These are phyloP conservation scores for Puffinus mauretanicus DNA, from an alignment of 2,113 vertebrate genomes.

Conservation along the genomic window DNA sequence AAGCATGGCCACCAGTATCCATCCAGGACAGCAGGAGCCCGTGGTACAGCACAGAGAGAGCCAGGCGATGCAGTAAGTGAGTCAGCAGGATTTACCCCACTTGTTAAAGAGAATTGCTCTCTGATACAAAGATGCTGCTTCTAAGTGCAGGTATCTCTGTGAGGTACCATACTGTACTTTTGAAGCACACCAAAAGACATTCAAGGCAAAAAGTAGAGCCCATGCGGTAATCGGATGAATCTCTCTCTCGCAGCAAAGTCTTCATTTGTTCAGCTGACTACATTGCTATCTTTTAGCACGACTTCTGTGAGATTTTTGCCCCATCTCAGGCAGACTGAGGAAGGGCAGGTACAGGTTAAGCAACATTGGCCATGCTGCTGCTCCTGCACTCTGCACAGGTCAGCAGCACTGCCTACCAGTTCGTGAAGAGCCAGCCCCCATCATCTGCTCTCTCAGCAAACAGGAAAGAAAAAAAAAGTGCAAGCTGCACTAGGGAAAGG, in stretches of 20 bases:
- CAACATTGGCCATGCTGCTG: background rate
- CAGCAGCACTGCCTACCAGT: background rate
- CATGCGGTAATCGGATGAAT: accelerated
- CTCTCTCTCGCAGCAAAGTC: background rate
- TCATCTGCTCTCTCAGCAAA: background rate
- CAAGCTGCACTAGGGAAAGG: background rate
- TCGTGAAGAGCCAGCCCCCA: background rate
- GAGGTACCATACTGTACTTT: background rate
- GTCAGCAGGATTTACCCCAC: background rate
- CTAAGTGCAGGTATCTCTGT: background rate
- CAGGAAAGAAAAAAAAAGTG: background rate
- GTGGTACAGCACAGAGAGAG: accelerated
- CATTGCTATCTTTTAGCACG: background rate
- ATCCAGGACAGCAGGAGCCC: background rate
- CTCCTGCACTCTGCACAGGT: background rate
- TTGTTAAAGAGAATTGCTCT: background rate
- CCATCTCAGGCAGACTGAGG: background rate
- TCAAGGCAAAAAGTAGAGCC: background rate
- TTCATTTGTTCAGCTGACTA: background rate
- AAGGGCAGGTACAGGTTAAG: background rate
- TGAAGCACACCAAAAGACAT: background rate
- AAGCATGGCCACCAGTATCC: background rate
- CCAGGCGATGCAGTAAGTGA: background rate
- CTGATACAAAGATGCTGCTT: background rate
- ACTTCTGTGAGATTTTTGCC: background rate